Conservation (phyloP, 2,113 vertebrate species). For the Mustela nigripes region DNA sequence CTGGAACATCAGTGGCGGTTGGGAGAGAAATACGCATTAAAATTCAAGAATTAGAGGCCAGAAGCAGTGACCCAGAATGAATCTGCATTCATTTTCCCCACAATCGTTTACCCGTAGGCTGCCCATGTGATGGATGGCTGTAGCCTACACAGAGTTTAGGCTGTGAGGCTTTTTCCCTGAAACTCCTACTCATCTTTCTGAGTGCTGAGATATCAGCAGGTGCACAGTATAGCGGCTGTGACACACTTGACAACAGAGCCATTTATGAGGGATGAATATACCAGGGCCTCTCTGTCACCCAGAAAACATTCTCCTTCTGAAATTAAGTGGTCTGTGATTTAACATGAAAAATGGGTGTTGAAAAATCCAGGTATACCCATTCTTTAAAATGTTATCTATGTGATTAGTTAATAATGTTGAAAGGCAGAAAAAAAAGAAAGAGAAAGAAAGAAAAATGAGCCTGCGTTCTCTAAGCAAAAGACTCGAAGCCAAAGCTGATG, state of each 20-base stretch:
- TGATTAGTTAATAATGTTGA: not conserved
- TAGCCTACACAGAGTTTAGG: not conserved
- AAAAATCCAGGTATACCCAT: conserved; percentile 5
- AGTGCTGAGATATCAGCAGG: conserved; percentile 9
- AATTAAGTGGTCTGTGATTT: conserved; percentile 20
- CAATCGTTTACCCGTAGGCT: not conserved
- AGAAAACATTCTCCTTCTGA: conserved; percentile 37
- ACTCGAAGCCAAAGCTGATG: not conserved
- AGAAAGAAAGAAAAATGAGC: not conserved
- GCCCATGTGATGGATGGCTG: conserved; percentile 23
- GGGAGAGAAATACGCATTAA: not conserved
- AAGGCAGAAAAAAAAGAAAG: not conserved
- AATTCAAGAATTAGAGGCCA: not conserved
- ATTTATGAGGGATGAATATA: conserved; percentile 16
- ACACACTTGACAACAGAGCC: not conserved
- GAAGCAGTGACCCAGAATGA: not conserved
- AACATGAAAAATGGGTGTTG: conserved; percentile 43
- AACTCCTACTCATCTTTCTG: not conserved
- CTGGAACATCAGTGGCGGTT: not conserved
- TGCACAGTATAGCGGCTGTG: not conserved
- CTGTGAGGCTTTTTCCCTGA: not conserved
- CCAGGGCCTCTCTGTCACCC: not conserved
- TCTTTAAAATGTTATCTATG: conserved; percentile 30
- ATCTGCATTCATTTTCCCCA: not conserved
- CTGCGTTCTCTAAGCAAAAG: not conserved